A percentile compares a stretch with the other conserved stretches of the same genome.
Conservation (phyloP, 2,113 vertebrate genomes). For the Sterna hirundo region DNA sequence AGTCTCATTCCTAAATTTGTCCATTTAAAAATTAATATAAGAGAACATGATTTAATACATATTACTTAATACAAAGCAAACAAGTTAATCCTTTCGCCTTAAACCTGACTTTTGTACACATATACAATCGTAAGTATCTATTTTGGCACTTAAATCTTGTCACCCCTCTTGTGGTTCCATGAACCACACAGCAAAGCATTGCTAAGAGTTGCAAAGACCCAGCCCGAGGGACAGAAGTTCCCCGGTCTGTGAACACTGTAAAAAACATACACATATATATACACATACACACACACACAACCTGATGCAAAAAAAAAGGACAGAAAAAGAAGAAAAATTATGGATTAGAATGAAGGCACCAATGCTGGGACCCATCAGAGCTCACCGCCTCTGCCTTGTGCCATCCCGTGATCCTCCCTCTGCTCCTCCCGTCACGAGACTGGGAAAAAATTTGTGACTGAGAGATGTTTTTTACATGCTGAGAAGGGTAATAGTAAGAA, state of each 20-base stretch:
- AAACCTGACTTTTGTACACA: neutral
- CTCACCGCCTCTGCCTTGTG: neutral
- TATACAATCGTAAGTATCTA: neutral
- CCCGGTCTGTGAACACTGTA: neutral
- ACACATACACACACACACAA: rapidly evolving
- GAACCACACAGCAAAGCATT: neutral
- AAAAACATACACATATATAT: too few species aligned
- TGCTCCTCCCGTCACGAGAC: neutral
- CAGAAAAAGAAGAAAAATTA: neutral
- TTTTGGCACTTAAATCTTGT: neutral
- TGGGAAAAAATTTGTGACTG: neutral
- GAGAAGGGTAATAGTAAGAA: neutral
- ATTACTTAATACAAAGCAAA: neutral
- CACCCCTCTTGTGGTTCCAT: neutral
- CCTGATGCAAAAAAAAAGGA: neutral
- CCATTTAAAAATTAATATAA: neutral
- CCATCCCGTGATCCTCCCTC: neutral
- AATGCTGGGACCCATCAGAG: neutral
- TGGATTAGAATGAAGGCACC: neutral
- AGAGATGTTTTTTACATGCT: neutral
- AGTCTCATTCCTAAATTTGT: neutral
- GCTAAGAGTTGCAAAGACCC: neutral
- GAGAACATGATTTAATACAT: neutral
- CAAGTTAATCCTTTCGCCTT: neutral
- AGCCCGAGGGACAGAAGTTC: neutral